Conservation (phyloP, 2,797 vertebrate species). For the Bufotes viridis region DNA sequence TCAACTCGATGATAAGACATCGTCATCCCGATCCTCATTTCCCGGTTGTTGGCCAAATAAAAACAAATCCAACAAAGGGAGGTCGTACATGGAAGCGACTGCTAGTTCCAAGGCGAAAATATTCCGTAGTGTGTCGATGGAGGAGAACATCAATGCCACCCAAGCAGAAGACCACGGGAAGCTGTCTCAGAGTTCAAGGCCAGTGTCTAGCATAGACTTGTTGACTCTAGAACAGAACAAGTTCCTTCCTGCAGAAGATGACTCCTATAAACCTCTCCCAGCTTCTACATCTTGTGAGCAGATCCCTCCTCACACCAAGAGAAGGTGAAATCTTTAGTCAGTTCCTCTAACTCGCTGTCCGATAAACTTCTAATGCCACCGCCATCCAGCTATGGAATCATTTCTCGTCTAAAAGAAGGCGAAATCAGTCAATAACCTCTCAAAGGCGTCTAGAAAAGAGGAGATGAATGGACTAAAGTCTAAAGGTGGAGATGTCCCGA, state of each 20-base stretch:
- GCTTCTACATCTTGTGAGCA: slow-evolving; percentile 32
- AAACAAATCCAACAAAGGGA: slow-evolving; percentile 18
- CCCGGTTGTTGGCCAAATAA: slow-evolving; percentile 39
- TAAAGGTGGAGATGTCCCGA: slow-evolving; percentile 2
- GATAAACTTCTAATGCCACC: slow-evolving; percentile 63
- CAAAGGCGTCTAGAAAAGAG: slow-evolving; percentile 33
- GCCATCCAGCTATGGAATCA: slow-evolving; percentile 31
- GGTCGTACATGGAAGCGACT: slow-evolving; percentile 68
- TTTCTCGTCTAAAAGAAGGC: slow-evolving; percentile 53
- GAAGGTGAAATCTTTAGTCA: slow-evolving; percentile 65
- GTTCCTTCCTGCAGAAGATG: background rate
- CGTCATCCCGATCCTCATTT: slow-evolving; percentile 28
- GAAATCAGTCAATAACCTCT: slow-evolving; percentile 41
- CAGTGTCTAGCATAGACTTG: slow-evolving; percentile 61
- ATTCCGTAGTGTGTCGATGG: slow-evolving; percentile 63
- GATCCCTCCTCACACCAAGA: slow-evolving; percentile 68
- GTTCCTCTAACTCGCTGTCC: slow-evolving; percentile 58
- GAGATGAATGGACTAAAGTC: background rate
- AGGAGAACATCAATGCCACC: slow-evolving; percentile 61
- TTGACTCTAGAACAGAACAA: slow-evolving; percentile 46
- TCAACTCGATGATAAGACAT: slow-evolving; percentile 39
- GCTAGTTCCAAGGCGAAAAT: slow-evolving; percentile 69
- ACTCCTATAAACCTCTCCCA: slow-evolving; percentile 50
- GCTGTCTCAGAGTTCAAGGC: slow-evolving; percentile 47
- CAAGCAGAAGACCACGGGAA: slow-evolving; percentile 53